Conservation (phyloP, 92 coral and sea anemone genomes). For the Zoanthus gigantus region DNA sequence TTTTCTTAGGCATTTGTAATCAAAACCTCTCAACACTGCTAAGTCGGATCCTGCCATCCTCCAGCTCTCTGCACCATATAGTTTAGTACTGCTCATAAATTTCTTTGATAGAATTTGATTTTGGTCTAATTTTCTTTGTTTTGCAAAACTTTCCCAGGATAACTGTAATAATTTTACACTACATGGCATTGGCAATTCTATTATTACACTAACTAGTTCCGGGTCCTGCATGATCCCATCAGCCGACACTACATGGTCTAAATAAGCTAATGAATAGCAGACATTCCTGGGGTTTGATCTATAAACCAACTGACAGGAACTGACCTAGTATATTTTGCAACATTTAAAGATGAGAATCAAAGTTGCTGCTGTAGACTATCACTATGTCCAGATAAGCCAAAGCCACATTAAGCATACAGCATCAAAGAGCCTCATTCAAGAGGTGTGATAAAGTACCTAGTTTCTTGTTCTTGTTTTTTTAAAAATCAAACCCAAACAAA, state of each 20-base stretch:
- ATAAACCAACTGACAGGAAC: not conserved
- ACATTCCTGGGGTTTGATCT: not conserved
- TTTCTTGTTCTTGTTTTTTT: not conserved
- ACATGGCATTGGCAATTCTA: slow-evolving; percentile 24
- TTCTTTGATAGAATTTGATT: too few relatives aligned
- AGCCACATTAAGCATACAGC: slow-evolving; percentile 2
- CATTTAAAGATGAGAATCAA: not conserved
- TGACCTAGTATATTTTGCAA: not conserved
- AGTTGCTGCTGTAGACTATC: not conserved
- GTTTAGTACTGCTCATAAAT: too few relatives aligned
- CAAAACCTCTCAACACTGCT: too few relatives aligned
- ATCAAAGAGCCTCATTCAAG: not conserved
- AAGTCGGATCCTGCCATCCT: too few relatives aligned
- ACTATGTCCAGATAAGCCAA: not conserved
- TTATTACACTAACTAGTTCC: slow-evolving; percentile 4
- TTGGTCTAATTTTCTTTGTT: too few relatives aligned
- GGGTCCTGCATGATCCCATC: slow-evolving; percentile 3
- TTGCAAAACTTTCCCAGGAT: slow-evolving; percentile 4
- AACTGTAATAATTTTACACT: not conserved
- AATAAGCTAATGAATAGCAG: too few relatives aligned
- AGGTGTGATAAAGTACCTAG: not conserved
- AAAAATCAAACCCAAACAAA: too few relatives aligned
- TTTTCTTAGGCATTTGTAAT: too few relatives aligned
- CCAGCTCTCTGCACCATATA: too few relatives aligned
- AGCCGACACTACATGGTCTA: too few relatives aligned